Base-by-base conservation (phyloP, 2,888 invertebrate genomes). In the Drosophila falleni region DNA sequence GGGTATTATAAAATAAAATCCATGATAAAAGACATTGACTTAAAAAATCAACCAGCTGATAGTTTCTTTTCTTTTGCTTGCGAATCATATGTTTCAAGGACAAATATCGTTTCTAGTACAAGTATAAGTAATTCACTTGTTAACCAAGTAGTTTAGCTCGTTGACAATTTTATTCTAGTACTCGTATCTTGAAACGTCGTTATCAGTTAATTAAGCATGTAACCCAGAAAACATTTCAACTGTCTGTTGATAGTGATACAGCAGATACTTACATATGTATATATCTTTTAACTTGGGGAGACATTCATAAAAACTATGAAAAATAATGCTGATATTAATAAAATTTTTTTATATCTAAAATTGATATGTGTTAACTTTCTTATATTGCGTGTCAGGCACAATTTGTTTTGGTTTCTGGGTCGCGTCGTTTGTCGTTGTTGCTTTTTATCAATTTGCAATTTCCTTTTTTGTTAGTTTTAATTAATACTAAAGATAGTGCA, bases 401-500 rank as follows among this genome's bases (percentile, higher is more conserved):
- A 78, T 49, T 58, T 61, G 47, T 62, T 51, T 44, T 49, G 42
- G 37, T 55, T 69, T 62, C 74, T 70, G 51, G 59, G 39, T 61
- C 70, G 74, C 62, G 61, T 74, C 71, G 78, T 75, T 47, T 31
- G 29, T 54, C 35, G 4, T 51, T 35, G 44, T 29, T 56, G 26
- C 26, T 54, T 51, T 72, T 85, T 83, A 89, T 87, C 81, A 89
- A 84, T 84, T 87, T 81, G 81, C 71, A 81, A 83, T 87, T 86
- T 79, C 87, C 84, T 66, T 72, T 87, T 89, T 79, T 63, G 85
- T 68, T 62, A 51, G 37, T 84, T 89, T 86, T 89, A 86, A 89
- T 86, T 87, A 89, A 87, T 77, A 87, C 89, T 84, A 81, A 79
- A 88, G 80, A 88, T 88, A 87, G 83, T 82, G 83, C 62, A 55